Conservation (phyloP, 2,113 vertebrate species). For the Diadophis punctatus region DNA sequence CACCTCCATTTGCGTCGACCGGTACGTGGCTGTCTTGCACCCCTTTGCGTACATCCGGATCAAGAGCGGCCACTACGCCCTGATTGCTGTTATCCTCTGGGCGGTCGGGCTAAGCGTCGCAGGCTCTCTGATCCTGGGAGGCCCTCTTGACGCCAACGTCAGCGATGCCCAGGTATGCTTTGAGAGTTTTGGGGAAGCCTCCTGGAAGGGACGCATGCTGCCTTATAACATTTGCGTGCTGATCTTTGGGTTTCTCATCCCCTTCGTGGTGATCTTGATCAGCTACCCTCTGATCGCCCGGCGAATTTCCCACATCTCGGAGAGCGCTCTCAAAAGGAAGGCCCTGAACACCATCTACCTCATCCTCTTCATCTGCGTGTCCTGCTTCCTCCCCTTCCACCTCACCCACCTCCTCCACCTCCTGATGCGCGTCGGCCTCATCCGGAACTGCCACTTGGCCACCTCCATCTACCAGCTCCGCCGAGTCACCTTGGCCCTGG, state of each 20-base stretch:
- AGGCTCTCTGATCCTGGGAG: constrained; percentile 55
- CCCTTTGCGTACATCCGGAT: constrained; percentile 71
- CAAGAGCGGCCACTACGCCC: background rate
- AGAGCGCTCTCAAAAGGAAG: constrained; percentile 51
- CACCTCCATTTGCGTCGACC: constrained; percentile 75
- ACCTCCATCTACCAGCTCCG: constrained; percentile 57
- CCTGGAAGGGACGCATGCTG: constrained; percentile 59
- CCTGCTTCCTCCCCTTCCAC: constrained; percentile 78
- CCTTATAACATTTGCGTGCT: constrained; percentile 61
- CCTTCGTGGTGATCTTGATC: constrained; percentile 65
- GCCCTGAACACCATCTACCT: constrained; percentile 71
- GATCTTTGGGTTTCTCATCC: constrained; percentile 69
- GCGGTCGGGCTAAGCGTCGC: accelerated
- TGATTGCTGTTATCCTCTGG: constrained; percentile 65
- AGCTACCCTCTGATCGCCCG: constrained; percentile 68
- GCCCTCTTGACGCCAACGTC: accelerated
- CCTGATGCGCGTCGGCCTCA: constrained; percentile 47
- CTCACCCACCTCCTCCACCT: constrained; percentile 72
- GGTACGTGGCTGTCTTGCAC: constrained; percentile 74
- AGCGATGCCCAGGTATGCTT: constrained; percentile 58
- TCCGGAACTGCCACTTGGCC: background rate
- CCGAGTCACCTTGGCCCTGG: constrained; percentile 67
- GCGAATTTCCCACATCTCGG: constrained; percentile 55
- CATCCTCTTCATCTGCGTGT: constrained; percentile 72
- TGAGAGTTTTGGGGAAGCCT: constrained; percentile 62